phyloP scores from a whole-genome alignment of 2,888 invertebrate species.

The Ceramica pisi region DNA sequence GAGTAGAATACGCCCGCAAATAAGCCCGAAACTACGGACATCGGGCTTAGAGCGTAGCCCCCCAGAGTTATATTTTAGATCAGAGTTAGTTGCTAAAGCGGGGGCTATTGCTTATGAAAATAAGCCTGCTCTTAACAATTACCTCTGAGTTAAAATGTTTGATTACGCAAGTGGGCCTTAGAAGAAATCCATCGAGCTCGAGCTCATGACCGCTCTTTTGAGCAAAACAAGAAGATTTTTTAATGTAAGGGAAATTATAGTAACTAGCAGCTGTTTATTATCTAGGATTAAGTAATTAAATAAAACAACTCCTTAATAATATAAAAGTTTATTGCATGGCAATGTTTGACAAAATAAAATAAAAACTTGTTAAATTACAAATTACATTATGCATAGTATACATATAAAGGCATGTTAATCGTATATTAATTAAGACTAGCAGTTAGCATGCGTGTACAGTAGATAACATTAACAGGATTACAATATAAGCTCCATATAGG shows the following conservation, averaged over 20 bases:
- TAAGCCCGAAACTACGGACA: too few relatives aligned
- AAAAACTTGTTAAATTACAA: conserved; percentile 65
- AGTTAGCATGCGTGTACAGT: conserved; percentile 79
- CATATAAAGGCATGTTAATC: conserved; percentile 77
- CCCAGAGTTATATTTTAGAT: too few relatives aligned
- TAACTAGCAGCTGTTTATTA: background rate
- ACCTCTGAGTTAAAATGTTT: too few relatives aligned
- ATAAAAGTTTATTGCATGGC: conserved; percentile 86
- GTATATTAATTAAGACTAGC: conserved; percentile 78
- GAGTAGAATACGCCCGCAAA: too few relatives aligned
- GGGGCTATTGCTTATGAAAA: too few relatives aligned
- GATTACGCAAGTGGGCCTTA: too few relatives aligned
- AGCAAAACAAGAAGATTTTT: background rate
- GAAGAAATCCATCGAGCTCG: background rate
- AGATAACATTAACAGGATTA: conserved; percentile 69
- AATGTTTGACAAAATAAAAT: conserved; percentile 81
- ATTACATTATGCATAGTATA: conserved; percentile 74
- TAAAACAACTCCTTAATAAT: conserved; percentile 66
- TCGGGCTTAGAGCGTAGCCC: too few relatives aligned
- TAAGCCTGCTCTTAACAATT: too few relatives aligned
- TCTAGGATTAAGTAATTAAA: conserved; percentile 10
- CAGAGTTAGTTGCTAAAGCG: too few relatives aligned
- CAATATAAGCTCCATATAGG: conserved; percentile 70
- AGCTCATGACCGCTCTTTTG: background rate
- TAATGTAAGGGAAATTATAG: too few relatives aligned